These are phyloP conservation scores for Leptodirus hochenwartii DNA, from an alignment of 2,888 invertebrate species.

Conservation along the genomic window DNA sequence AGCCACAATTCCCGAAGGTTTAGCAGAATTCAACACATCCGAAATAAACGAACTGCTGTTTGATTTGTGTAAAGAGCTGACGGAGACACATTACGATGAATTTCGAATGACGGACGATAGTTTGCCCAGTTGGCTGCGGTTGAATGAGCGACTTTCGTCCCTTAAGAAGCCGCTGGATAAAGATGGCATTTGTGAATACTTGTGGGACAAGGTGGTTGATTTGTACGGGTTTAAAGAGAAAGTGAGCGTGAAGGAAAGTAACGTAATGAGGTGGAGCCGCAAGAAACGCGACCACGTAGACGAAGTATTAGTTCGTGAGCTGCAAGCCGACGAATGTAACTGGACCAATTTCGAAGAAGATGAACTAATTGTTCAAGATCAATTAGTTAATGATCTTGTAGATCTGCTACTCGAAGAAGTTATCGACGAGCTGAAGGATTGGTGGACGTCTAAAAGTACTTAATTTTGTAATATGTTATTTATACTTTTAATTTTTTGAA, in stretches of 20 bases:
- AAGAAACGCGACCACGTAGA: conserved; percentile 53
- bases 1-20: conserved; percentile 17
- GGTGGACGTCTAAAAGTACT: no score
- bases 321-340: conserved; percentile 48
- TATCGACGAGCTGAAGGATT: no score
- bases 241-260: conserved; percentile 20
- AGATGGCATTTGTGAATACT: conserved; percentile 30
- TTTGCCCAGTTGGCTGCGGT: conserved; percentile 23
- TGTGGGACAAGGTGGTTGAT: conserved; percentile 32
- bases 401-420: conserved; percentile 32
- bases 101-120: conserved; percentile 23
- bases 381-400: conserved; percentile 37
- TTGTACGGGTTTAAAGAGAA: conserved; percentile 34
- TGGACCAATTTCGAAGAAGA: conserved; percentile 60
- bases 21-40: conserved; percentile 19
- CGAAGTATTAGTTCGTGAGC: conserved; percentile 48
- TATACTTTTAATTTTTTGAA: no score
- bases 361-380: conserved; percentile 46
- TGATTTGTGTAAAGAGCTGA: conserved; percentile 41
- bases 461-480: no score
- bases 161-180: conserved; percentile 29
- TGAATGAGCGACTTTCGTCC: background rate
- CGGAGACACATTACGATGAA: conserved; percentile 33
- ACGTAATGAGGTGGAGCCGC: conserved; percentile 40
- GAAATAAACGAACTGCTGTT: conserved; percentile 33